Base-by-base conservation (phyloP, 1,140 invertebrate species). In the Drosophila parvula region DNA sequence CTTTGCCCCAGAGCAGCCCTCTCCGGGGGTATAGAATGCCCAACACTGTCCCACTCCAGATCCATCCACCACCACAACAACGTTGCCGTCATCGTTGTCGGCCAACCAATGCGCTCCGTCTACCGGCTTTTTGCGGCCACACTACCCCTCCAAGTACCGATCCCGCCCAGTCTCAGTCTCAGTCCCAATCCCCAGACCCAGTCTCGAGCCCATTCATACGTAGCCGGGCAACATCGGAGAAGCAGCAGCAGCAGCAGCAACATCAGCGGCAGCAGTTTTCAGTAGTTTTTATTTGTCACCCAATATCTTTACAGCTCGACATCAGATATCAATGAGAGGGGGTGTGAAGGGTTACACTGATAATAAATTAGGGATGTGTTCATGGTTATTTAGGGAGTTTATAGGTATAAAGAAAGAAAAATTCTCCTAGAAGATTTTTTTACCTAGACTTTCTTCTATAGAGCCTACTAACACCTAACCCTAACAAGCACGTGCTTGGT, bases 251-350 rank as follows among this genome's bases (percentile, higher is more conserved):
- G 30, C 48, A 50, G 14, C 28, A 50, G 22, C 57, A 58, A 50
- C 75, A 67, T 47, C 79, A 82, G 75, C 79, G 67, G 74, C 79
- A 85, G 84, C 83, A 88, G 83, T 88, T 86, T 90, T 84, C 88
- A 81, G 89, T 91, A 91, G 89, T 91, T 82, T 91, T 91, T 91
- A 91, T 82, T 91, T 91, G 89, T 91, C 89, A 91, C 89, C 84
- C 90, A 91, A 91, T 91, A 91, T 90, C 84, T 81, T 79, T 77
- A 83, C 81, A 89, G 81, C 79, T 83, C 75, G 83, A 90, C 81
- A 91, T 78, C 85, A 90, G 85, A 90, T 86, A 90, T 59, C 67
- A 59, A 41, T 22, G 43, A 32, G 34, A 34, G 43, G 3, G 51
- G 51, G 30, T 32, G 16, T 27, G 38, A 59, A 36, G 22, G 44